Conservation (phyloP, 2,113 vertebrate genomes). For the Cacatua alba region DNA sequence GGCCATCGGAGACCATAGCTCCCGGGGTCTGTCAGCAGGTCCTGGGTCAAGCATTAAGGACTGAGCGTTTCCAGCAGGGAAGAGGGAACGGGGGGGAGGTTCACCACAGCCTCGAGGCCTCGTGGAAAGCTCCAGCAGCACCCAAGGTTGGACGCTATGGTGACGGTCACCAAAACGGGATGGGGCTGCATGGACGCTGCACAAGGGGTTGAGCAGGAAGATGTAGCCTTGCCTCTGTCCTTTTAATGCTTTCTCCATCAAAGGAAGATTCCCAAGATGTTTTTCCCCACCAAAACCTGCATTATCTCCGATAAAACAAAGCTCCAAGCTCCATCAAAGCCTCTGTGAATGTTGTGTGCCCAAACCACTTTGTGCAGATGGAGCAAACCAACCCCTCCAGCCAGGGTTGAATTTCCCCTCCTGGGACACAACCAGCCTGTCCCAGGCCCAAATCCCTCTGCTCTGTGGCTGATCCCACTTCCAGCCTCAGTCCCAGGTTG, state of each 20-base stretch:
- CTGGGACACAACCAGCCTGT: neutral
- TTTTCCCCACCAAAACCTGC: neutral
- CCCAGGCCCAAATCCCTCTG: neutral
- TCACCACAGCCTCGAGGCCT: fast-evolving
- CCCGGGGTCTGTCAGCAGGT: neutral
- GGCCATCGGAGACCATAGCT: fast-evolving
- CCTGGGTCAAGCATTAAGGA: neutral
- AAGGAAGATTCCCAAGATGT: neutral
- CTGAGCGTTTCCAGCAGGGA: neutral
- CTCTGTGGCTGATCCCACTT: neutral
- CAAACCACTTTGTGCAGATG: neutral
- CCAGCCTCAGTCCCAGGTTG: neutral
- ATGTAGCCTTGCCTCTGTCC: fast-evolving
- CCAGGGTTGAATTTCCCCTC: neutral
- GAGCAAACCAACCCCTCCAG: neutral
- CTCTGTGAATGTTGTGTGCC: fast-evolving
- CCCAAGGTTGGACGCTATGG: fast-evolving
- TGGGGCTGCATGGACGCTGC: fast-evolving
- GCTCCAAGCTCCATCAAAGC: neutral
- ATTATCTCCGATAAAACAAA: neutral
- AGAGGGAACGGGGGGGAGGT: fast-evolving
- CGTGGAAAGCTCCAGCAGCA: fast-evolving
- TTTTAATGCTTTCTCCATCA: neutral
- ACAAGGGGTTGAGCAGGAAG: neutral
- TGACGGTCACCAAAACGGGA: fast-evolving